Percentiles rank a stretch among this genome's conserved stretches.
Evolutionary conservation across 2,113 vertebrate genomes (phyloP).

Genomic region (Oreochromis spilurus): DNA sequence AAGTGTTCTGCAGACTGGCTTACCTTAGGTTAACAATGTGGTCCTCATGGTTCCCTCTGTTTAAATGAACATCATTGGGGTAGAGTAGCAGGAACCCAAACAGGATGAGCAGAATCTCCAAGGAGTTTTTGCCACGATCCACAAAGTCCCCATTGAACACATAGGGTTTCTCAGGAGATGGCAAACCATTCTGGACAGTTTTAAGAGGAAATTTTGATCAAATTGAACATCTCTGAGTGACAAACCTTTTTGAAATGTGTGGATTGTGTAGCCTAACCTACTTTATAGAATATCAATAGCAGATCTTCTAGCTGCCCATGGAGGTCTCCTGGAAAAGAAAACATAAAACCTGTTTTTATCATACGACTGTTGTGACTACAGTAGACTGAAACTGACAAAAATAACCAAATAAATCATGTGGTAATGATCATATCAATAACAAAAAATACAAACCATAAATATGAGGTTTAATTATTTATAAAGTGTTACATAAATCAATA

Average conservation of each 20-base stretch:
- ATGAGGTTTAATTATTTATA: neutral
- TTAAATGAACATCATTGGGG: conserved; percentile 86
- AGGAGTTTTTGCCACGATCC: conserved; percentile 86
- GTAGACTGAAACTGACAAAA: neutral
- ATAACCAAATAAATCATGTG: neutral
- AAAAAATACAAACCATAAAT: neutral
- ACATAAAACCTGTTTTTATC: neutral
- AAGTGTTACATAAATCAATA: neutral
- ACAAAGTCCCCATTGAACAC: conserved; percentile 94
- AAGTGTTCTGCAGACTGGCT: accelerated
- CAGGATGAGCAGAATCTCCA: conserved; percentile 87
- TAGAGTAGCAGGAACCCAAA: conserved; percentile 90
- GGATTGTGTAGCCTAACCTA: conserved; percentile 31
- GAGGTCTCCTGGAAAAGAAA: conserved; percentile 80
- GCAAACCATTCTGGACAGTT: conserved; percentile 83
- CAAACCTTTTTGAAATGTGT: neutral
- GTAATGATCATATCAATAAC: neutral
- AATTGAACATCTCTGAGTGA: neutral
- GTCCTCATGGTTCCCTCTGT: conserved; percentile 92
- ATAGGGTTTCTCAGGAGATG: conserved; percentile 83
- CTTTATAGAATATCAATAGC: conserved; percentile 85
- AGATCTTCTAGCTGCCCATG: conserved; percentile 91
- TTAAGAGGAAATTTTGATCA: neutral
- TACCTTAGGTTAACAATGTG: conserved; percentile 90
- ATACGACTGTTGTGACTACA: neutral